Evolutionary conservation across 2,888 invertebrate genomes (phyloP), one percentile per base, ranked within the genome.

Genomic region (Drosophila fulvimacula): DNA sequence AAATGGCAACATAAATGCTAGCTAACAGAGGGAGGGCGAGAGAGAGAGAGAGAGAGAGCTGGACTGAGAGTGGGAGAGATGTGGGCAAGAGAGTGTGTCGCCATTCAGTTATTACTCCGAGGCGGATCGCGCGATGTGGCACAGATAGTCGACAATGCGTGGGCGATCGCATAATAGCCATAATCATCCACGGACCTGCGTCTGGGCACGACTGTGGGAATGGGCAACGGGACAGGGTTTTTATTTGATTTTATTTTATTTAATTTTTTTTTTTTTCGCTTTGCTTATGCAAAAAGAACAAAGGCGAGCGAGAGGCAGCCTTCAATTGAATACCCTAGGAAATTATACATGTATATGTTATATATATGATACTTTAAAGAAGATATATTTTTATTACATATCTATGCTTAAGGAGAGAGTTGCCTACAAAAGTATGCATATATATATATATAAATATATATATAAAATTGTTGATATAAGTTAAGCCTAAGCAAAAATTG

Each of bases 101-200:
- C 57, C 42, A 49, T 41, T 46, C 57, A 55, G 70, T 63, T 51
- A 64, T 59, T 55, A 68, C 56, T 48, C 41, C 42, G 51, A 39
- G 46, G 49, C 58, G 52, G 62, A 61, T 73, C 68, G 73, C 59
- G 53, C 64, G 64, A 53, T 66, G 66, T 75, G 75, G 70, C 75
- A 75, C 75, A 75, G 70, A 75, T 70, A 60, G 41, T 60, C 57
- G 57, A 19, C 49, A 44, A 63, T 70, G 75, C 71, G 75, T 75
- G 75, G 75, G 75, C 71, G 75, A 67, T 46, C 67, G 67, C 76
- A 75, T 75, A 75, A 75, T 75, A 61, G 75, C 71, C 75, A 75
- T 71, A 75, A 75, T 75, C 75, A 75, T 70, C 66, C 53, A 66
- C 55, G 67, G 75, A 74, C 74, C 64, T 69, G 69, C 53, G 73